Percentiles rank a stretch among this genome's conserved stretches.
These are phyloP conservation scores for Deroplatys truncata DNA, from an alignment of 2,888 invertebrate genomes.

Conservation along the genomic window DNA sequence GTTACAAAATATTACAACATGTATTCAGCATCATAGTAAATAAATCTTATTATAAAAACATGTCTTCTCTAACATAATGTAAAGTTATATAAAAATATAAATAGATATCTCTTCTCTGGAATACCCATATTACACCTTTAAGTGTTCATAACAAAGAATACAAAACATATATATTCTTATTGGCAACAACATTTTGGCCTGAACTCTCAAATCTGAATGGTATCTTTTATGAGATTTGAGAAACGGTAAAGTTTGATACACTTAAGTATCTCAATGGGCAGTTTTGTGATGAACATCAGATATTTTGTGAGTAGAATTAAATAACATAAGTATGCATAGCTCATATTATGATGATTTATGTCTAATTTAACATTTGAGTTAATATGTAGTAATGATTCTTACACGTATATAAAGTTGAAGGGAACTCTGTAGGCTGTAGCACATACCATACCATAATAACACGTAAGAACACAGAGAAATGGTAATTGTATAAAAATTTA, in stretches of 20 bases:
- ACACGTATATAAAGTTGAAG: background rate
- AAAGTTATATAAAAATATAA: background rate
- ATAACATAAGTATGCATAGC: background rate
- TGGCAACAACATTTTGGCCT: constrained; percentile 13
- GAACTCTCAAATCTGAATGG: background rate
- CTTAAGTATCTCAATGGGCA: background rate
- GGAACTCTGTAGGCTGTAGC: background rate
- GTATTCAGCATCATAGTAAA: background rate
- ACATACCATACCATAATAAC: background rate
- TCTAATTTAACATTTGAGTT: background rate
- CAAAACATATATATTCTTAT: background rate
- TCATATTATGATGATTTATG: background rate
- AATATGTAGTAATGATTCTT: background rate
- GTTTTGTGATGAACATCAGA: background rate
- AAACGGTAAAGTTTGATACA: background rate
- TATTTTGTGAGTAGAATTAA: background rate
- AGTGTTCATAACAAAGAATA: background rate
- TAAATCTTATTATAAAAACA: constrained; percentile 10
- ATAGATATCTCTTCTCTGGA: background rate
- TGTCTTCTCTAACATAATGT: background rate
- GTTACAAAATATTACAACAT: constrained; percentile 10
- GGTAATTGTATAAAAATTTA: background rate
- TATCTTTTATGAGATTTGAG: background rate
- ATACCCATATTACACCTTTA: background rate
- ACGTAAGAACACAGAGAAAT: background rate